phyloP scores from a whole-genome alignment of 1,140 invertebrate genomes.

The Brachionus rotundiformis region DNA sequence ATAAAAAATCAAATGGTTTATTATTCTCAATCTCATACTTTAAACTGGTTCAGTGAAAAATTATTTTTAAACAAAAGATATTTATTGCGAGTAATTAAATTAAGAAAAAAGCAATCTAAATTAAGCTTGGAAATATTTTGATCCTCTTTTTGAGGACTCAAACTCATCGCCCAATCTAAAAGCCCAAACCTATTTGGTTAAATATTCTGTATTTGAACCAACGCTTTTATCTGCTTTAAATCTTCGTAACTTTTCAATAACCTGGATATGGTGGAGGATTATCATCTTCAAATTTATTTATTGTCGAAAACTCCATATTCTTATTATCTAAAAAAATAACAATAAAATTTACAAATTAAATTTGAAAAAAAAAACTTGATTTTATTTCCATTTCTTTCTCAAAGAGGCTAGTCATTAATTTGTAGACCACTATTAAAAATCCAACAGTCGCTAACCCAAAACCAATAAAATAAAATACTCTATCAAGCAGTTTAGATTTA shows the following conservation, averaged over 20 bases:
- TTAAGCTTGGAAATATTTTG: neutral
- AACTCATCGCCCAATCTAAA: neutral
- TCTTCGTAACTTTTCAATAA: neutral
- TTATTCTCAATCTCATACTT: too few relatives aligned
- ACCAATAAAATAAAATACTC: neutral
- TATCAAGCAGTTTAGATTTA: too few relatives aligned
- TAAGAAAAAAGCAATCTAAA: neutral
- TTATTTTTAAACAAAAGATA: too few relatives aligned
- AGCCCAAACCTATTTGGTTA: neutral
- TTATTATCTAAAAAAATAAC: neutral
- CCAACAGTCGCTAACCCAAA: neutral
- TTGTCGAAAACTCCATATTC: neutral
- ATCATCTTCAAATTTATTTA: neutral
- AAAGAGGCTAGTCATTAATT: neutral
- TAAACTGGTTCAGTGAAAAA: too few relatives aligned
- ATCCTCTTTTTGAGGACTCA: neutral
- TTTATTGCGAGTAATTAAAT: neutral
- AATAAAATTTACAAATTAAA: neutral
- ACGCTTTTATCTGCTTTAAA: neutral
- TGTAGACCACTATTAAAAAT: neutral
- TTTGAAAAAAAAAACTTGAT: neutral
- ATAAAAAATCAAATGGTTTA: neutral
- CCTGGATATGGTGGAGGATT: slow-evolving; percentile 32
- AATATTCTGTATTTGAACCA: slow-evolving; percentile 3
- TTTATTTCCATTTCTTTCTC: neutral